phyloP scores from a whole-genome alignment of 2,797 vertebrate genomes.

The Diplodus sargus region DNA sequence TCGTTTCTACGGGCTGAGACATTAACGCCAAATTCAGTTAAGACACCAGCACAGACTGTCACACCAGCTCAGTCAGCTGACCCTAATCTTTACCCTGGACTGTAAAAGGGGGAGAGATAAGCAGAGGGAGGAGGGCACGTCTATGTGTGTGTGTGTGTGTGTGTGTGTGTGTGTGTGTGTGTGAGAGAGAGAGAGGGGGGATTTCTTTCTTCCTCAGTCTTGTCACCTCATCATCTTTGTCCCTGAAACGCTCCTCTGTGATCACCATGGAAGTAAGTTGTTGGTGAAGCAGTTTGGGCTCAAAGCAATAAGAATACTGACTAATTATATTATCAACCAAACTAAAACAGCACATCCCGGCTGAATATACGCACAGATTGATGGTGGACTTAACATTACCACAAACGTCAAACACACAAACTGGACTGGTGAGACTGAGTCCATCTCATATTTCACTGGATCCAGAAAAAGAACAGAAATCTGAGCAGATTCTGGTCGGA shows the following conservation, averaged over 20 bases:
- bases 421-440: background rate
- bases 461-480: background rate
- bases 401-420: background rate
- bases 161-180: background rate
- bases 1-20: constrained; percentile 24
- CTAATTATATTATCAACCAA: background rate
- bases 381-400: background rate
- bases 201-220: background rate
- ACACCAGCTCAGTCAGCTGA: constrained; percentile 60
- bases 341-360: background rate
- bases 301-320: background rate
- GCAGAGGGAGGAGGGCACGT: constrained; percentile 12
- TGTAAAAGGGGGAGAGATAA: constrained; percentile 23
- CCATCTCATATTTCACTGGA: background rate
- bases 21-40: constrained; percentile 59
- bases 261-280: constrained; percentile 23
- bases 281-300: background rate
- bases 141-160: background rate
- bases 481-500: constrained; percentile 14
- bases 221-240: constrained; percentile 9
- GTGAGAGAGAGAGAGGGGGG: background rate
- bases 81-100: constrained; percentile 57
- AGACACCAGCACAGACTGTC: constrained; percentile 48
- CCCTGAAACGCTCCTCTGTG: background rate
- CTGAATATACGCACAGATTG: background rate